Evolutionary conservation across 2,888 invertebrate species (phyloP).

Genomic region (Himalopsyche tibetana): DNA sequence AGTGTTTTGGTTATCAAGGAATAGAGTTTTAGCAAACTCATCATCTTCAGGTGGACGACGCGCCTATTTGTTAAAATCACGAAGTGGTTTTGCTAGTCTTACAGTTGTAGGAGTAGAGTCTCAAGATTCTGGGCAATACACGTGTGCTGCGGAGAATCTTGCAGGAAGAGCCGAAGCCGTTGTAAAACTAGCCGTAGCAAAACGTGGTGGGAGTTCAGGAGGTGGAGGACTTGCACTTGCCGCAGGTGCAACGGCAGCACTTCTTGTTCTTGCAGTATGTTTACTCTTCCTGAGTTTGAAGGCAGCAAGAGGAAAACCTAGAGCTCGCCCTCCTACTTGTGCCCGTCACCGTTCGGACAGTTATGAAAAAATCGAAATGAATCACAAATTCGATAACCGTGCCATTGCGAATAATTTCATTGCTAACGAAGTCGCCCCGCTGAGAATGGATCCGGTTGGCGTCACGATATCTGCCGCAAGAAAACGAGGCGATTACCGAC

Average conservation of each 20-base stretch:
- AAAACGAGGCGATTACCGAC: slow-evolving; percentile 84
- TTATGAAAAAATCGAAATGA: slow-evolving; percentile 89
- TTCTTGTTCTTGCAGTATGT: slow-evolving; percentile 82
- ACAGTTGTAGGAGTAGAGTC: slow-evolving; percentile 84
- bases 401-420: slow-evolving; percentile 69
- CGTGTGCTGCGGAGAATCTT: slow-evolving; percentile 88
- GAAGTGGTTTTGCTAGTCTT: slow-evolving; percentile 83
- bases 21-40: slow-evolving; percentile 82
- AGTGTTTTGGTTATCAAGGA: slow-evolving; percentile 84
- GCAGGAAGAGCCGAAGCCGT: slow-evolving; percentile 87
- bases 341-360: slow-evolving; percentile 76
- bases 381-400: slow-evolving; percentile 75
- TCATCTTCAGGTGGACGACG: slow-evolving; percentile 77
- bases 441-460: slow-evolving; percentile 67
- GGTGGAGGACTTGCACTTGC: slow-evolving; percentile 79
- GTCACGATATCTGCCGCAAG: slow-evolving; percentile 72
- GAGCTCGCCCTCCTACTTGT: slow-evolving; percentile 72
- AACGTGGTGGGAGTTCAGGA: slow-evolving; percentile 79
- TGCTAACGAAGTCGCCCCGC: slow-evolving; percentile 63
- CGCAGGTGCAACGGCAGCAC: slow-evolving; percentile 83
- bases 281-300: slow-evolving; percentile 82
- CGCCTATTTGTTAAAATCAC: slow-evolving; percentile 81
- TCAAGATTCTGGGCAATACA: slow-evolving; percentile 86
- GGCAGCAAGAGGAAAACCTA: slow-evolving; percentile 79
- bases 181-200: slow-evolving; percentile 83